phyloP scores from a whole-genome alignment of 2,888 invertebrate genomes.

The Actias luna region DNA sequence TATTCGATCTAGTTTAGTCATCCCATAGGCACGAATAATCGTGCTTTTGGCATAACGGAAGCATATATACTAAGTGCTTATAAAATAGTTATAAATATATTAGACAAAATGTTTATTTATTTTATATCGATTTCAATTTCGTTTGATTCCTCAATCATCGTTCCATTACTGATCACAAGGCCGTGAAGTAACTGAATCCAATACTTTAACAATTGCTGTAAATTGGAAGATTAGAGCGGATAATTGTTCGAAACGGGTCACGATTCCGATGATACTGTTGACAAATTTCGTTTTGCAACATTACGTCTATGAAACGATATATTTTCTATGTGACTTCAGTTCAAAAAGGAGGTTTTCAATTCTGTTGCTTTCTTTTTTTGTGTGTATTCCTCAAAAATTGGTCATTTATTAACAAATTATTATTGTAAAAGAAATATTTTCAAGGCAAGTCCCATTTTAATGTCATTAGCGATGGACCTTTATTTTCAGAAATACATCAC shows the following conservation, averaged over 20 bases:
- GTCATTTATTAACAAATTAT: no score
- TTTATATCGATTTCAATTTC: conserved; percentile 19
- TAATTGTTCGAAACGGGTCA: conserved; percentile 52
- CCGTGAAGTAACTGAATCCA: conserved; percentile 24
- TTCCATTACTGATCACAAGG: conserved; percentile 15
- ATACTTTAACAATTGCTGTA: conserved; percentile 33
- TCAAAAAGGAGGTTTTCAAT: no score
- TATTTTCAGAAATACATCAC: no score
- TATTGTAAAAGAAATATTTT: no score
- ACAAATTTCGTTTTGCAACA: not conserved
- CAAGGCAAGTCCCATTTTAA: no score
- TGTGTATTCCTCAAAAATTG: no score
- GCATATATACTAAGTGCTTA: not conserved
- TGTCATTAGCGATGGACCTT: no score
- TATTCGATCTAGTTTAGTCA: not conserved
- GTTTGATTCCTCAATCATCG: conserved; percentile 31
- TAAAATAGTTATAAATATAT: not conserved
- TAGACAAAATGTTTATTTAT: not conserved
- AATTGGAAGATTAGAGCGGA: conserved; percentile 56
- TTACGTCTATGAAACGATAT: not conserved
- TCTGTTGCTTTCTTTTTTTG: no score
- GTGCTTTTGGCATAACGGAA: not conserved
- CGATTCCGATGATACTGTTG: conserved; percentile 30
- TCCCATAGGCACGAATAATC: not conserved
- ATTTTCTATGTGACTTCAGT: not conserved